phyloP scores from a whole-genome alignment of 2,888 invertebrate genomes.

The Lissocephala sabroskyi region DNA sequence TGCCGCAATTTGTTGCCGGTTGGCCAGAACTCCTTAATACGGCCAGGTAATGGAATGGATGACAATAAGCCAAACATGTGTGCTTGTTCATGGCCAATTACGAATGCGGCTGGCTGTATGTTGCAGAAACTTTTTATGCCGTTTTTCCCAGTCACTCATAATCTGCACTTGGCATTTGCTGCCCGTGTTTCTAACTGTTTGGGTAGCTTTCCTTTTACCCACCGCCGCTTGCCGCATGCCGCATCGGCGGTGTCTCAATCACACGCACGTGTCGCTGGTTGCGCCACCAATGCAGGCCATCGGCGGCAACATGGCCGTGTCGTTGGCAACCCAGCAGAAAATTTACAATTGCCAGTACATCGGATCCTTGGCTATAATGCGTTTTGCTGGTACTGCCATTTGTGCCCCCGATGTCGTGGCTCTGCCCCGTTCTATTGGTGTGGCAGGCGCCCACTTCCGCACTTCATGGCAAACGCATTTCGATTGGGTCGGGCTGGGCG shows the following conservation, averaged over 20 bases:
- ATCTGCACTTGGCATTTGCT: too few species aligned
- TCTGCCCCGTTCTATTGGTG: slow-evolving; percentile 16
- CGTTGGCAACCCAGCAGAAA: slow-evolving; percentile 2
- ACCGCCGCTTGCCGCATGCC: background rate
- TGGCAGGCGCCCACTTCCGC: slow-evolving; percentile 8
- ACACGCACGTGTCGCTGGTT: slow-evolving; percentile 2
- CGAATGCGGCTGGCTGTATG: too few species aligned
- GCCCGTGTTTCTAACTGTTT: too few species aligned
- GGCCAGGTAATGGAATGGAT: too few species aligned
- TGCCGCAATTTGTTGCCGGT: too few species aligned
- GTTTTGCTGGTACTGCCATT: background rate
- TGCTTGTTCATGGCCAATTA: too few species aligned
- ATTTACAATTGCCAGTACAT: background rate
- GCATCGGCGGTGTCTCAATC: background rate
- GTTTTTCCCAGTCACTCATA: slow-evolving; percentile 7
- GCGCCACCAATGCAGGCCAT: background rate
- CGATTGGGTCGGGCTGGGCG: too few species aligned
- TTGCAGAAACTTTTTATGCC: slow-evolving; percentile 31
- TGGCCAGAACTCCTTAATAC: too few species aligned
- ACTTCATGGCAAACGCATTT: background rate
- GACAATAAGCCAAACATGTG: too few species aligned
- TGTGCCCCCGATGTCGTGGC: slow-evolving; percentile 1
- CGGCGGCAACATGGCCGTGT: slow-evolving; percentile 3
- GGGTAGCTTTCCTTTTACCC: background rate
- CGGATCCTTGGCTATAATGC: background rate